Evolutionary conservation across 2,797 vertebrate genomes (phyloP).

Genomic region (Enoplosus armatus): DNA sequence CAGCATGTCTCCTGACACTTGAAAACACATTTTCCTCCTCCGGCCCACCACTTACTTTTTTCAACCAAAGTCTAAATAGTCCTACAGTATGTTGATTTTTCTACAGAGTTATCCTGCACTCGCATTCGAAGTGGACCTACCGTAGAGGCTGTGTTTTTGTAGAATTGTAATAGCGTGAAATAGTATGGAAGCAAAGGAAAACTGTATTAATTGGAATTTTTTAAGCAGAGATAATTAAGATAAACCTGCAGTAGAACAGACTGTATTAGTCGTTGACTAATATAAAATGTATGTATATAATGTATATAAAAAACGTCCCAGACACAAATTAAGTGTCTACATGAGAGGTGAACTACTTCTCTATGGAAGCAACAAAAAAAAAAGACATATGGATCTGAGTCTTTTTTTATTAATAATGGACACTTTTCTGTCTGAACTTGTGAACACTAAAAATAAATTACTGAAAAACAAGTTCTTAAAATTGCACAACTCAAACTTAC

Average conservation of each 20-base stretch:
- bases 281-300: no score
- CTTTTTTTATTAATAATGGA: no score
- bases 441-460: neutral
- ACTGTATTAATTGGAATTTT: neutral
- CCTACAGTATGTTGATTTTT: conserved; percentile 34
- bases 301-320: no score
- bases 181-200: neutral
- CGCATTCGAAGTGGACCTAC: neutral
- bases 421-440: neutral
- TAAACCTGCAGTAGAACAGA: neutral
- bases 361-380: neutral
- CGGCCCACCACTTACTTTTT: conserved; percentile 20
- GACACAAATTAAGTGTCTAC: conserved; percentile 20
- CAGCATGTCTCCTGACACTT: conserved; percentile 50
- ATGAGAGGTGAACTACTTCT: neutral
- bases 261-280: neutral
- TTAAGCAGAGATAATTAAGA: neutral
- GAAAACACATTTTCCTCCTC: conserved; percentile 42
- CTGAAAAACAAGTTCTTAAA: neutral
- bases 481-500: neutral
- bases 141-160: neutral
- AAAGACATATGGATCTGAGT: neutral
- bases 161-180: neutral
- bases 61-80: conserved; percentile 32
- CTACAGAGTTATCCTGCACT: conserved; percentile 10